phyloP scores from a whole-genome alignment of 2,113 vertebrate genomes.

The Cacatua alba region DNA sequence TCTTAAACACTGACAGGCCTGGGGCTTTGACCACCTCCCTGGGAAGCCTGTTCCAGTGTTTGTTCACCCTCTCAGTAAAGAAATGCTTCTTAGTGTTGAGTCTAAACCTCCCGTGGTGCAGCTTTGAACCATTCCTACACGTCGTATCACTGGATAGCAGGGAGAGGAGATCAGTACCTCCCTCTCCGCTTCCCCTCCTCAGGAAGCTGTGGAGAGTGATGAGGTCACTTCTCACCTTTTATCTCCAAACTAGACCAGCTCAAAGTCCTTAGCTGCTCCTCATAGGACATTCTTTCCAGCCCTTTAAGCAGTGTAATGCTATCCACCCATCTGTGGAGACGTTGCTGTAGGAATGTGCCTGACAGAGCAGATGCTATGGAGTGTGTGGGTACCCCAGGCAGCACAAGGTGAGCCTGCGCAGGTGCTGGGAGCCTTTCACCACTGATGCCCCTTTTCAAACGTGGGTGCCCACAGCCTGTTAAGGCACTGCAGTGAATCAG shows the following conservation, averaged over 20 bases:
- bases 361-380: accelerated
- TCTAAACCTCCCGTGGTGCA: not conserved
- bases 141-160: not conserved
- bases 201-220: not conserved
- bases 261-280: not conserved
- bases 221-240: not conserved
- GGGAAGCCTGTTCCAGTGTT: not conserved
- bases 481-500: not conserved
- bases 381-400: not conserved
- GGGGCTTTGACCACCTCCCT: not conserved
- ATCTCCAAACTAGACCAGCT: not conserved
- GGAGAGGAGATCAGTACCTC: not conserved
- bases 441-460: not conserved
- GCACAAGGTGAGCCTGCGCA: accelerated
- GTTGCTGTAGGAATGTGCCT: not conserved
- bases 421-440: not conserved
- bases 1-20: not conserved
- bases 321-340: not conserved
- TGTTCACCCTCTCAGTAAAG: not conserved
- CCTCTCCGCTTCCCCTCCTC: not conserved
- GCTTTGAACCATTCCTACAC: not conserved
- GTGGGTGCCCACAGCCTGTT: accelerated
- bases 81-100: not conserved
- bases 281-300: not conserved
- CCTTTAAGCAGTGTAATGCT: not conserved